A percentile compares a stretch with the other conserved stretches of the same genome.
phyloP scores from a whole-genome alignment of 2,113 vertebrate genomes.

The Platichthys flesus region DNA sequence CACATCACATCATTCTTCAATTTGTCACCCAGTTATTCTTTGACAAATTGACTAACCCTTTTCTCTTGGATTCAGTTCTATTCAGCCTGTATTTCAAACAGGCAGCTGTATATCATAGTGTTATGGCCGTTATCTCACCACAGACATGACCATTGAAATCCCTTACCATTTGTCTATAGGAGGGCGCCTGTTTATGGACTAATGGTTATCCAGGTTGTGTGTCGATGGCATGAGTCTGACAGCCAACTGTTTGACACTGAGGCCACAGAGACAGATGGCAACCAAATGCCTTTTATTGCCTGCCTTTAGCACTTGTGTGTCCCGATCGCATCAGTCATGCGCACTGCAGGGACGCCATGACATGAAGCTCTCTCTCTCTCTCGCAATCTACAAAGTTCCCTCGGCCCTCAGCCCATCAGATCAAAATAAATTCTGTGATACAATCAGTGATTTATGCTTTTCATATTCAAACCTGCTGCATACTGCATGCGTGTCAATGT shows the following conservation, averaged over 20 bases:
- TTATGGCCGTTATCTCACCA: slow-evolving; percentile 60
- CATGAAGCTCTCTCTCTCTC: slow-evolving; percentile 24
- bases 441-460: slow-evolving; percentile 48
- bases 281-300: slow-evolving; percentile 81
- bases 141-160: slow-evolving; percentile 67
- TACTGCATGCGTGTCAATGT: not conserved
- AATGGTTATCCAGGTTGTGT: slow-evolving; percentile 77
- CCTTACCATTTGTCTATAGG: slow-evolving; percentile 66
- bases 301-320: slow-evolving; percentile 75
- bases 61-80: slow-evolving; percentile 24
- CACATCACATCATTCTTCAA: slow-evolving; percentile 26
- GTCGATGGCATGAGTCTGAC: slow-evolving; percentile 67
- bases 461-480: slow-evolving; percentile 35
- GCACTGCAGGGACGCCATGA: slow-evolving; percentile 50
- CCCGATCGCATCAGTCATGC: slow-evolving; percentile 67
- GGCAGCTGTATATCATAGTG: slow-evolving; percentile 52
- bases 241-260: slow-evolving; percentile 77
- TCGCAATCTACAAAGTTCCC: slow-evolving; percentile 16
- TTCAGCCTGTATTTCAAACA: slow-evolving; percentile 36
- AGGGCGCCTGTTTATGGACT: slow-evolving; percentile 71
- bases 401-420: slow-evolving; percentile 22
- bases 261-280: slow-evolving; percentile 78
- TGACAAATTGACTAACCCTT: slow-evolving; percentile 47
- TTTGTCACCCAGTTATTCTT: slow-evolving; percentile 48
- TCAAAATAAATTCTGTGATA: slow-evolving; percentile 18